A percentile compares a stretch with the other conserved stretches of the same genome.
phyloP scores from a whole-genome alignment of 2,797 vertebrate species.

The Microctenopoma lineatum region DNA sequence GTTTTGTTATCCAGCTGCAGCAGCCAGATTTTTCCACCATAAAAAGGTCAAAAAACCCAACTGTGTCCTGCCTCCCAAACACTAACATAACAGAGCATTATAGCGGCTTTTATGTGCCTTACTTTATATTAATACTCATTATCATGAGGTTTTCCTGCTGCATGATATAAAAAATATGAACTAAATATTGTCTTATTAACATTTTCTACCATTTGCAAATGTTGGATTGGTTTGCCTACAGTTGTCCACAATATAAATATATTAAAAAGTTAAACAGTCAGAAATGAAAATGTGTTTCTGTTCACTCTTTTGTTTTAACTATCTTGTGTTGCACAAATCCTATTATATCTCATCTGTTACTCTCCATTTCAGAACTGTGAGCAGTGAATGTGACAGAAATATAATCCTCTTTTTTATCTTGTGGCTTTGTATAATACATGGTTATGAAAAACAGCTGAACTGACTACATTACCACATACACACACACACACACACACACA shows the following conservation, averaged over 20 bases:
- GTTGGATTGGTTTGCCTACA: neutral
- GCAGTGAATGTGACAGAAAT: conserved; percentile 7
- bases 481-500: conserved; percentile 5
- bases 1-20: neutral
- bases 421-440: conserved; percentile 30
- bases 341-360: neutral
- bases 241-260: neutral
- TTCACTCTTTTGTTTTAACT: neutral
- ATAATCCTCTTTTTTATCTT: conserved; percentile 27
- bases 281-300: neutral
- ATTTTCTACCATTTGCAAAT: neutral
- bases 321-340: neutral
- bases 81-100: no score
- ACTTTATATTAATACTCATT: neutral
- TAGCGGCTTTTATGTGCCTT: neutral
- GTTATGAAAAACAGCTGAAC: conserved; percentile 39
- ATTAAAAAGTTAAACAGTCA: neutral
- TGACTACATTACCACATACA: conserved; percentile 28
- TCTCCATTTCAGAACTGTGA: conserved; percentile 2
- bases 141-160: neutral
- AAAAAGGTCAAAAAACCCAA: no score
- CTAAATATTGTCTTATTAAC: neutral
- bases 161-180: neutral
- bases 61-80: neutral
- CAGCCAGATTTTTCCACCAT: neutral